Evolutionary conservation across 1,140 invertebrate genomes (phyloP), one percentile per base, ranked within the genome.

Genomic region (Panagrolaimus sp.): DNA sequence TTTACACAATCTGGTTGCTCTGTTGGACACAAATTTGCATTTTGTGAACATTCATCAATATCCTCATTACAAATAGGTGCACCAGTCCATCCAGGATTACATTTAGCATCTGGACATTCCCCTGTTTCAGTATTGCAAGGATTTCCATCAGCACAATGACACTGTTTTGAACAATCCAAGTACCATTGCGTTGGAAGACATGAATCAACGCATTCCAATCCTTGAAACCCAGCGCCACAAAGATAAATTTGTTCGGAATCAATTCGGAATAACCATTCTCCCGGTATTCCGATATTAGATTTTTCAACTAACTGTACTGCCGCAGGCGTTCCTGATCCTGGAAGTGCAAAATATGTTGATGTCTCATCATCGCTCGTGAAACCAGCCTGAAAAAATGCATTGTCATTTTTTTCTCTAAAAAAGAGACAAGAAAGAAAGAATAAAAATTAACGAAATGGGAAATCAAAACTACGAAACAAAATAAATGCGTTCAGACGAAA

Each of bases 1-100:
- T 78, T 78, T 26, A 80, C 70, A 55, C 76, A 80, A 43, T 79
- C 76, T 4, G 76, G 76, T 63, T 78, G 76, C 66, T 79, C 71
- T 8, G 63, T 32, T 15, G 76, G 78, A 68, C 76, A 78, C 26
- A 68, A 38, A n/a, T 68, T 66, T 44, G 28, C 24, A 28, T 47
- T 45, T 15, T 78, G 58, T 10, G 48, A 62, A 63, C 76, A 78
- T 62, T 78, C 76, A 44, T 78, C 78, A 21, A 78, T 58, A 55
- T 78, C 76, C 77, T 74, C 43, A 67, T 79, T 65, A 65, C 76
- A 77, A 62, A 43, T 77, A 26, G 76, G 76, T 1, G 73, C 15
- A 47, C 75, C 75, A 65, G 62, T 38, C 76, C 76, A 77, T 7
- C 76, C 76, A 15, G 73, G 73, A 62, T 55, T 79, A 21, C 76